These are phyloP conservation scores for Phyllopteryx taeniolatus DNA, from an alignment of 2,113 vertebrate genomes.

Conservation along the genomic window DNA sequence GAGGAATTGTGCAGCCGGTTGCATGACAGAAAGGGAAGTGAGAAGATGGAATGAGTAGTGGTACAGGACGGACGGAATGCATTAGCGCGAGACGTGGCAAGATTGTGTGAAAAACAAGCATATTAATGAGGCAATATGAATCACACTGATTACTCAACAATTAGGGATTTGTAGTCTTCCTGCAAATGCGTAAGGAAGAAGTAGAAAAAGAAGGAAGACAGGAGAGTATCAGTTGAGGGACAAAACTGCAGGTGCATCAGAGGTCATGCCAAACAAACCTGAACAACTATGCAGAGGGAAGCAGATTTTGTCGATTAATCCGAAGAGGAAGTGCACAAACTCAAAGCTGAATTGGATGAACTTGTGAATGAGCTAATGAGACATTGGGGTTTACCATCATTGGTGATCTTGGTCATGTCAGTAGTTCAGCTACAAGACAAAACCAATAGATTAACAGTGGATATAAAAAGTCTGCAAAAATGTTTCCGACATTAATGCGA, in stretches of 20 bases:
- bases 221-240: slow-evolving; percentile 23
- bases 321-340: background rate
- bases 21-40: slow-evolving; percentile 37
- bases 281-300: background rate
- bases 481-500: too few relatives aligned
- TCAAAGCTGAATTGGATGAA: slow-evolving; percentile 1
- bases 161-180: slow-evolving; percentile 64
- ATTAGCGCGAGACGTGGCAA: slow-evolving; percentile 52
- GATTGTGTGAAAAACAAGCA: slow-evolving; percentile 72
- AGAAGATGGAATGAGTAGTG: slow-evolving; percentile 35
- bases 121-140: slow-evolving; percentile 78
- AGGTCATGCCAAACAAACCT: background rate
- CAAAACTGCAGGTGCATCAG: slow-evolving; percentile 11
- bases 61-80: slow-evolving; percentile 32
- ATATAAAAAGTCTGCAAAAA: too few relatives aligned
- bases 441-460: too few relatives aligned
- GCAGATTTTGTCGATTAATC: background rate
- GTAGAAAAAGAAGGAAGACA: slow-evolving; percentile 37
- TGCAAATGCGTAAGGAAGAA: slow-evolving; percentile 49
- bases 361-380: background rate
- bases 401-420: background rate
- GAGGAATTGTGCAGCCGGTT: slow-evolving; percentile 40
- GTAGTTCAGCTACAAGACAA: background rate
- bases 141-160: slow-evolving; percentile 73
- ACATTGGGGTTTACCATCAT: background rate